Conservation (phyloP, 2,888 invertebrate species). For the Strigamia transsilvanica region DNA sequence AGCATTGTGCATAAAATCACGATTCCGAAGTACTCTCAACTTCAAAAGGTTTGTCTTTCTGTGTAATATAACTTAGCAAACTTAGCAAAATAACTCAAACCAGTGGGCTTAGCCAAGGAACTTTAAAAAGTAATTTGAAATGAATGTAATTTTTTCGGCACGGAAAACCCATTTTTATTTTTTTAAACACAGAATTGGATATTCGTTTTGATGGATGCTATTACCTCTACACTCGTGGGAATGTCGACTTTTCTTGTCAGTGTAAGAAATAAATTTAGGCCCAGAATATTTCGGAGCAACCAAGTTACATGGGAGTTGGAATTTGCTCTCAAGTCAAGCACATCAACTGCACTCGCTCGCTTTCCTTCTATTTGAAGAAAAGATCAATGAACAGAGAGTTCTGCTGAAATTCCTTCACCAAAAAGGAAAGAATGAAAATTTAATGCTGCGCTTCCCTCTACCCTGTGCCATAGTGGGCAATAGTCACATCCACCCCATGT, state of each 20-base stretch:
- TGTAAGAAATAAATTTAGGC: constrained; percentile 21
- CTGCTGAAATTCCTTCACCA: constrained; percentile 35
- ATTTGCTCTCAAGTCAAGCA: constrained; percentile 35
- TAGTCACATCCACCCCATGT: background rate
- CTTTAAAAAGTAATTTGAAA: too few species aligned
- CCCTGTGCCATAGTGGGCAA: background rate
- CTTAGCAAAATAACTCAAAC: too few species aligned
- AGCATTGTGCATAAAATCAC: too few species aligned
- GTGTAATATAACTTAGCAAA: too few species aligned
- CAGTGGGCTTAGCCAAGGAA: too few species aligned
- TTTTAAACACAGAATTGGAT: background rate
- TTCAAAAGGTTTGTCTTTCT: too few species aligned
- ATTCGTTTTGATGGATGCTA: background rate
- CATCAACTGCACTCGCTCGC: constrained; percentile 26
- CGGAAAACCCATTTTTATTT: background rate
- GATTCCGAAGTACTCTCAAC: too few species aligned
- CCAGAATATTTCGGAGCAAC: constrained; percentile 17
- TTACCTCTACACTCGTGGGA: constrained; percentile 26
- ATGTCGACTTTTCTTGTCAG: constrained; percentile 15
- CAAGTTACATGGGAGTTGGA: constrained; percentile 16
- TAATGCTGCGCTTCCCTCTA: background rate
- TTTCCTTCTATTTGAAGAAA: constrained; percentile 32
- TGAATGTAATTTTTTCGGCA: too few species aligned
- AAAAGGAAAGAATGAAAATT: constrained; percentile 31
- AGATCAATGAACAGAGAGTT: constrained; percentile 38